Percentiles rank a stretch among this genome's conserved stretches.
Conservation (phyloP, 2,113 vertebrate genomes). For the Mesocricetus auratus region DNA sequence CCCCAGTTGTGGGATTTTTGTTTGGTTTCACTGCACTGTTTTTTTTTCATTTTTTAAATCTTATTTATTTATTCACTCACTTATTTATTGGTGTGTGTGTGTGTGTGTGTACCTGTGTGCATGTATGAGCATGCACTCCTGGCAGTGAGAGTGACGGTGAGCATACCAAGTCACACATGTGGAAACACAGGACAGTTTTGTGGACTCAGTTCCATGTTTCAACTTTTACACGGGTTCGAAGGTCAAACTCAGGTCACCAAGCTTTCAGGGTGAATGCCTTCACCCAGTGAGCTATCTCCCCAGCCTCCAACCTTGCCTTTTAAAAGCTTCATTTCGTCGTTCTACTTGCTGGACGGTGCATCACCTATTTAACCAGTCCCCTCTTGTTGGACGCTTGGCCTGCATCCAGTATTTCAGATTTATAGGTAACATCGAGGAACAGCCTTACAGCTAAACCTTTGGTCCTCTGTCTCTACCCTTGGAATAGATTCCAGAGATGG, state of each 20-base stretch:
- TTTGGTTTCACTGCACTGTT: neutral
- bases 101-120: neutral
- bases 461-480: neutral
- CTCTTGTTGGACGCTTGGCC: neutral
- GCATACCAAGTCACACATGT: neutral
- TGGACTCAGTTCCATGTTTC: neutral
- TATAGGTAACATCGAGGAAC: neutral
- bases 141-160: neutral
- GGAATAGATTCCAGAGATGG: constrained; percentile 12
- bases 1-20: neutral
- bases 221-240: neutral
- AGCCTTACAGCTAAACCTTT: neutral
- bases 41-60: neutral
- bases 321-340: neutral
- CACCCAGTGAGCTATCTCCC: neutral
- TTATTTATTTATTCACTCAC: neutral
- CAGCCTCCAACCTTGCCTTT: neutral
- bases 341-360: neutral
- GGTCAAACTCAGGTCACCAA: neutral
- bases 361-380: neutral
- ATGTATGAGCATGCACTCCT: neutral
- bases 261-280: neutral
- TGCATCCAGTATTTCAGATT: constrained; percentile 24
- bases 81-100: neutral
- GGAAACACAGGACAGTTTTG: neutral